Evolutionary conservation across 1,140 invertebrate genomes (phyloP).

Genomic region (Drosophila teissieri): DNA sequence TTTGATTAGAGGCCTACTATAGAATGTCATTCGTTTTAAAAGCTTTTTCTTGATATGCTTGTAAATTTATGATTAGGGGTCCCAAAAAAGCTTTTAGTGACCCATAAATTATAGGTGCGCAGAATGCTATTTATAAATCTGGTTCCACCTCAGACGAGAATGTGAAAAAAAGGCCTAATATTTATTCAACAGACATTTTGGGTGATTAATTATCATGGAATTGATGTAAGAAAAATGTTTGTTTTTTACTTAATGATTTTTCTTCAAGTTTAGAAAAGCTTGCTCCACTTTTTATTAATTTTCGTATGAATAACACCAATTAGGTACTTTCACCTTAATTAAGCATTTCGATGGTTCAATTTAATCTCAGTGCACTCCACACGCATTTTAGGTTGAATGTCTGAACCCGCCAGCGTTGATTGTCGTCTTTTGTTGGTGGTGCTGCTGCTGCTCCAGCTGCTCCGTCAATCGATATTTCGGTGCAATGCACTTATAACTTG

Average conservation of each 20-base stretch:
- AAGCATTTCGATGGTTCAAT: not conserved
- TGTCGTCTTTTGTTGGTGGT: conserved; percentile 65
- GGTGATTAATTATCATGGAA: too few species aligned
- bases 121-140: too few species aligned
- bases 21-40: not conserved
- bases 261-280: too few species aligned
- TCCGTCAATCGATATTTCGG: conserved; percentile 78
- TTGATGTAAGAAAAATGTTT: too few species aligned
- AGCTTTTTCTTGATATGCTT: not conserved
- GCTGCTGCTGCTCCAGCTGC: conserved; percentile 19
- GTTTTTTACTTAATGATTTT: too few species aligned
- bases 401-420: conserved; percentile 58
- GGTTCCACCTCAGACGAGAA: conserved; percentile 6
- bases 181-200: too few species aligned
- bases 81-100: conserved; percentile 4
- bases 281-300: too few species aligned
- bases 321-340: not conserved
- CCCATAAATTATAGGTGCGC: conserved; percentile 15
- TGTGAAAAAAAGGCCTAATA: too few species aligned
- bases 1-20: too few species aligned
- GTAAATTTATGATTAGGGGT: too few species aligned
- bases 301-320: not conserved
- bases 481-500: conserved; percentile 78
- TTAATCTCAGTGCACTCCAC: conserved; percentile 49
- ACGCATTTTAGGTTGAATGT: conserved; percentile 55